Evolutionary conservation across 2,797 vertebrate genomes (phyloP), one percentile per base, ranked within the genome.

Genomic region (Pangasius djambal): DNA sequence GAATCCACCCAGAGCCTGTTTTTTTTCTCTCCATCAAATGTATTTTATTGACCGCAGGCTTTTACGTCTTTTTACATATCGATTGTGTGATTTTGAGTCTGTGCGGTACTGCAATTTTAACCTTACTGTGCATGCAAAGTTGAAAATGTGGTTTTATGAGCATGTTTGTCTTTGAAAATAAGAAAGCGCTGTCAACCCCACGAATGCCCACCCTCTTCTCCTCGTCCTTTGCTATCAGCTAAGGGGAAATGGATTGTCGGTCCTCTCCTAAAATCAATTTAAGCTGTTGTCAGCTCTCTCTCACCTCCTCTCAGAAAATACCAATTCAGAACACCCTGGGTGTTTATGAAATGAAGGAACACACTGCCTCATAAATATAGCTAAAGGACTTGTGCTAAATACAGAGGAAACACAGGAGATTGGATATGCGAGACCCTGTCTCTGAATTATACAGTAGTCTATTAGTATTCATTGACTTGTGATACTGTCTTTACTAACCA

Each of bases 341-440:
- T 92, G 94, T 94, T 95, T 93, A 92, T 91, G 83, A 94, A 94
- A 95, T 93, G 86, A 93, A 94, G 86, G 93, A 94, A 94, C 92
- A 89, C 93, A 78, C 79, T 89, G 90, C 92, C 89, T 91, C 85
- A 90, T 94, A 93, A 94, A 94, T 94, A 93, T 92, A 92, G 87
- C 75, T 40, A 90, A 92, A 92, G 90, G 87, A 55, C 57, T 44
- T 87, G 90, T 91, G 93, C 92, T 90, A 69, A 69, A 81, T 74
- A 59, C 55, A 59, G 74, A 89, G 83, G 67, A 31, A 1, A 67
- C 18, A 16, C 2, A 12, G 57, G 40, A 79, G 77, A 72, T 50
- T 82, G 34, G 20, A 79, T 55, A 22, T 4, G 28, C 72, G 31
- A 40, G 85, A 85, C 59, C 75, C 83, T 83, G 52, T 72, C 6